These are phyloP conservation scores for Pyxicephalus adspersus DNA, from an alignment of 2,113 vertebrate species.

Conservation along the genomic window DNA sequence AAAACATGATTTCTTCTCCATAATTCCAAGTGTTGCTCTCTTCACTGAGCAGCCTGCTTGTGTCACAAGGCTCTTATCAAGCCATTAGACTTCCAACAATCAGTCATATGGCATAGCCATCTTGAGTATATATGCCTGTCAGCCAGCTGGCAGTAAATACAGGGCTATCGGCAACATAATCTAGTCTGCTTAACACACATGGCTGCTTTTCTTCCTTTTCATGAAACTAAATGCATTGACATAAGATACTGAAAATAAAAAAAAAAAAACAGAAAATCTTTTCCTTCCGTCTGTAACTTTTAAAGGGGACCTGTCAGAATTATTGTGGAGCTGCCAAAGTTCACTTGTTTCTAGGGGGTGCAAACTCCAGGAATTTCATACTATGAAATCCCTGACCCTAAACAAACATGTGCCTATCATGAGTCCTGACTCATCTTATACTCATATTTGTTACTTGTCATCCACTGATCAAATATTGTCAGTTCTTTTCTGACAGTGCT, in stretches of 20 bases:
- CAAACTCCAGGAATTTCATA: no score
- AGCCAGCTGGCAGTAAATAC: neutral
- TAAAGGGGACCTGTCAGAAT: no score
- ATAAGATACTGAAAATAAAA: neutral
- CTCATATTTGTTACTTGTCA: no score
- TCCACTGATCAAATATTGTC: no score
- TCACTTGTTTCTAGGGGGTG: no score
- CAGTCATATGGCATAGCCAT: conserved; percentile 2
- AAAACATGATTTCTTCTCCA: conserved; percentile 34
- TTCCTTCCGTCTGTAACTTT: no score
- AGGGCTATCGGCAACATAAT: neutral
- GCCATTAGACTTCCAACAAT: conserved; percentile 13
- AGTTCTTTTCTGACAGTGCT: no score
- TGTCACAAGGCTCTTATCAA: conserved; percentile 18
- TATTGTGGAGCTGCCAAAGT: no score
- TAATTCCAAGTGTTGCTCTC: conserved; percentile 38
- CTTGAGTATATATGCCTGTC: neutral
- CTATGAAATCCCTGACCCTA: no score
- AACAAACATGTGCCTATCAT: no score
- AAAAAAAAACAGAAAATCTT: no score
- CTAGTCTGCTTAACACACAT: neutral
- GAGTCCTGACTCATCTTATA: no score
- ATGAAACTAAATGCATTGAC: neutral
- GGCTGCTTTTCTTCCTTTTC: neutral
- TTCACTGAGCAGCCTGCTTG: conserved; percentile 5